A percentile compares a stretch with the other conserved stretches of the same genome.
Evolutionary conservation across 2,888 invertebrate species (phyloP).

Genomic region (Drosophila koepferae): DNA sequence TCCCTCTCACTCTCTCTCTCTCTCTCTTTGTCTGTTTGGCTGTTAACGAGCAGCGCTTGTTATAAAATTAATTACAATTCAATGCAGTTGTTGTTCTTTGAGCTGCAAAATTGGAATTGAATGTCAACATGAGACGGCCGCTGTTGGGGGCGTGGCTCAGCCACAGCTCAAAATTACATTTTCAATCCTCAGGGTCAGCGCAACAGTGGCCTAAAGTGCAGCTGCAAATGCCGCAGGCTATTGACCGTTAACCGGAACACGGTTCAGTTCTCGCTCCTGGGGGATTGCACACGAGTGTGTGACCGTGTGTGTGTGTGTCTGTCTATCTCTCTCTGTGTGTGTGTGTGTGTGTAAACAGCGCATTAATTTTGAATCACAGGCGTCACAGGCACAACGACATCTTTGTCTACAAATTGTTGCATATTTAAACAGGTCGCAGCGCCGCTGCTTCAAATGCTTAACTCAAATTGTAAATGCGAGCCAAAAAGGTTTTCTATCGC

Average conservation of each 20-base stretch:
- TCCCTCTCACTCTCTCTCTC: conserved; percentile 16
- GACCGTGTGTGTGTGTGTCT: conserved; percentile 8
- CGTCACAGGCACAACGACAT: conserved; percentile 33
- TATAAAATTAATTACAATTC: conserved; percentile 68
- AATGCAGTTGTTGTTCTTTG: conserved; percentile 12
- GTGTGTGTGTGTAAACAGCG: conserved; percentile 58
- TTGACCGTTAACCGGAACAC: conserved; percentile 10
- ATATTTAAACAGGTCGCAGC: conserved; percentile 53
- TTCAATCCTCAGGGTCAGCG: conserved; percentile 7
- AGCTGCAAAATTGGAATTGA: conserved; percentile 41
- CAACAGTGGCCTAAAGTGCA: conserved; percentile 2
- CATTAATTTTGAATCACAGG: conserved; percentile 77
- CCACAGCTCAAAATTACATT: conserved; percentile 35
- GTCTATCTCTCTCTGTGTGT: neutral
- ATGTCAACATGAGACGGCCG: conserved; percentile 30
- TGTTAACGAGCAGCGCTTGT: conserved; percentile 51
- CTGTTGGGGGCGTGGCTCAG: neutral
- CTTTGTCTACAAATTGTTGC: conserved; percentile 75
- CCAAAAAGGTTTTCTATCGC: neutral
- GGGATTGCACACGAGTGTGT: neutral
- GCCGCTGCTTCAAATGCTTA: conserved; percentile 17
- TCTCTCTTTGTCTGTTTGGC: conserved; percentile 12
- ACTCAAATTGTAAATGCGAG: conserved; percentile 21
- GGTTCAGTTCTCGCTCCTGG: too few relatives aligned
- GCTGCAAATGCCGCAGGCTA: conserved; percentile 17